Percentiles rank a stretch among this genome's conserved stretches.
Conservation (phyloP, 2,113 vertebrate species). For the Alosa alosa region DNA sequence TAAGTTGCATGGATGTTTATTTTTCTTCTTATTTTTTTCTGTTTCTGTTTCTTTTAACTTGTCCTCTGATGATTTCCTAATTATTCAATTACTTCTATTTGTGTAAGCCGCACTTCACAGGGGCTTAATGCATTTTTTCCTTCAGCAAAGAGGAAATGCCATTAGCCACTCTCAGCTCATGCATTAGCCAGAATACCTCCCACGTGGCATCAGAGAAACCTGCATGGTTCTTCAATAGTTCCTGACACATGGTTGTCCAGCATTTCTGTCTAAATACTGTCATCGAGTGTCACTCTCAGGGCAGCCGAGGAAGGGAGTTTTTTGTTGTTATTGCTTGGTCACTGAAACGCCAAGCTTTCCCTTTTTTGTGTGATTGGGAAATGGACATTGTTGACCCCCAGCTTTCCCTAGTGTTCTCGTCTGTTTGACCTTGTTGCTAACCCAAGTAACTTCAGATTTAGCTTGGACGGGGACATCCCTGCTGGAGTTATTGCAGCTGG, state of each 20-base stretch:
- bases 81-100: not conserved
- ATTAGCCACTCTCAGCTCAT: not conserved
- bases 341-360: not conserved
- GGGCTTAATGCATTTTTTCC: not conserved
- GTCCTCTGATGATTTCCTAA: not conserved
- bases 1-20: not conserved
- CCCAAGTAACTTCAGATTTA: not conserved
- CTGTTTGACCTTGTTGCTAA: not conserved
- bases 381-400: not conserved
- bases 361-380: not conserved
- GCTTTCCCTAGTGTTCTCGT: not conserved
- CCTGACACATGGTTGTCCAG: not conserved
- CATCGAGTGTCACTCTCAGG: not conserved
- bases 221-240: not conserved
- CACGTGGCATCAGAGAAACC: not conserved
- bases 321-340: not conserved
- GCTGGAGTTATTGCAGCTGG: not conserved
- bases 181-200: not conserved
- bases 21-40: not conserved
- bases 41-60: not conserved
- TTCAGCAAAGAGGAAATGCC: constrained; percentile 11
- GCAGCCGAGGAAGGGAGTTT: not conserved
- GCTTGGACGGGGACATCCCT: constrained; percentile 5
- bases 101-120: not conserved
- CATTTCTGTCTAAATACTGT: not conserved